phyloP scores from a whole-genome alignment of 1,140 invertebrate species.

The Leptinotarsa undecemlineata region DNA sequence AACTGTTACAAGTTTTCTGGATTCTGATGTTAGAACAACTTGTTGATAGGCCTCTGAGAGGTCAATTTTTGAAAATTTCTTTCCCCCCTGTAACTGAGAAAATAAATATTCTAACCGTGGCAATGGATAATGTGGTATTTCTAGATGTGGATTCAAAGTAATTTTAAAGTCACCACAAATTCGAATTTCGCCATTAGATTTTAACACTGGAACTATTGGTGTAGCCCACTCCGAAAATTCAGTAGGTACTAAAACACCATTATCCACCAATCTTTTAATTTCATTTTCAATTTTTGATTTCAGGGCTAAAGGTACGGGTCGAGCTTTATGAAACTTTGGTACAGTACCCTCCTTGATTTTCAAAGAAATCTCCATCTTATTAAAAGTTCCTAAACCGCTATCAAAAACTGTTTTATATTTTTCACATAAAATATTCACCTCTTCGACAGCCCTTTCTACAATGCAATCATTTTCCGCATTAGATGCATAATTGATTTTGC shows the following conservation, averaged over 20 bases:
- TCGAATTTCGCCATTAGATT: slow-evolving; percentile 31
- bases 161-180: slow-evolving; percentile 29
- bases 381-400: slow-evolving; percentile 14
- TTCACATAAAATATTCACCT: slow-evolving; percentile 7
- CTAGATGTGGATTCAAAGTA: slow-evolving; percentile 15
- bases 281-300: too few relatives aligned
- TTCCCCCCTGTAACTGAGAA: slow-evolving; percentile 12
- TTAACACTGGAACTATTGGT: slow-evolving; percentile 47
- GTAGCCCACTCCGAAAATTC: slow-evolving; percentile 15
- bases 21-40: background rate
- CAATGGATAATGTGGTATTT: slow-evolving; percentile 12
- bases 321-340: too few relatives aligned
- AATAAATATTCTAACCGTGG: slow-evolving; percentile 24
- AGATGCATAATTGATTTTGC: slow-evolving; percentile 7
- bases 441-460: slow-evolving; percentile 36
- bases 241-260: slow-evolving; percentile 1
- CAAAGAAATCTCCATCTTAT: slow-evolving; percentile 39
- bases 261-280: slow-evolving; percentile 8
- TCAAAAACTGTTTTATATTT: slow-evolving; percentile 7
- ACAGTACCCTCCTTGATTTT: slow-evolving; percentile 16
- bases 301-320: too few relatives aligned
- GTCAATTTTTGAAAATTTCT: slow-evolving; percentile 35
- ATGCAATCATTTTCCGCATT: background rate
- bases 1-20: slow-evolving; percentile 35
- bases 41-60: slow-evolving; percentile 50